Evolutionary conservation across 2,797 vertebrate species (phyloP).

Genomic region (Micromesistius poutassou): DNA sequence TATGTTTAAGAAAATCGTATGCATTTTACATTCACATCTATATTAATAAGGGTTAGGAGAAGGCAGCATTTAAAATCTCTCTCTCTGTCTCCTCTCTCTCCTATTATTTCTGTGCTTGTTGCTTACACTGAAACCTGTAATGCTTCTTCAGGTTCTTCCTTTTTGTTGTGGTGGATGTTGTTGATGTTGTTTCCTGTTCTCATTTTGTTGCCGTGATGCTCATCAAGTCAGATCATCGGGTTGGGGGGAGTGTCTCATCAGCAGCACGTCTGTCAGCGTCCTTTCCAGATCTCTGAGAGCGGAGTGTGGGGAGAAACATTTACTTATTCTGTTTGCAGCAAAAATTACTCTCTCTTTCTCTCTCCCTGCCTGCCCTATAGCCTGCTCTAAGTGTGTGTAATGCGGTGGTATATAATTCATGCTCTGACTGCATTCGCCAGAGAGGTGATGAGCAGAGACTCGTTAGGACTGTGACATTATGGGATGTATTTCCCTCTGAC

Average conservation of each 20-base stretch:
- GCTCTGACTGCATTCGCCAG: constrained; percentile 6
- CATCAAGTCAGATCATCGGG: no score
- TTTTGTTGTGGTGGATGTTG: no score
- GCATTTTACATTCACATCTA: background rate
- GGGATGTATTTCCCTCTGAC: constrained; percentile 6
- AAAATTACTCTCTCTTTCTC: background rate
- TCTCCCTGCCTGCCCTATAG: background rate
- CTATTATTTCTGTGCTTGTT: no score
- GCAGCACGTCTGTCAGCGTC: constrained; percentile 10
- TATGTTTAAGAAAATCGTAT: no score
- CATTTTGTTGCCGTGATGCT: no score
- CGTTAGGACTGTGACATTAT: constrained; percentile 18
- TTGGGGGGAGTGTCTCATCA: no score
- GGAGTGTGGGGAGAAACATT: constrained; percentile 28
- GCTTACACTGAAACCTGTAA: no score
- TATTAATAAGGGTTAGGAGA: background rate
- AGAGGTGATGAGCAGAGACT: background rate
- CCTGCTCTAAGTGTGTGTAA: constrained; percentile 1
- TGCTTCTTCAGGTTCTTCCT: no score
- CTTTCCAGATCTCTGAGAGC: constrained; percentile 42
- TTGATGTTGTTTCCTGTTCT: no score
- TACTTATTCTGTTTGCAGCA: background rate
- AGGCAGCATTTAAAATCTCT: background rate
- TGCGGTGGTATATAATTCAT: constrained; percentile 39
- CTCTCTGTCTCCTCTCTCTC: background rate